phyloP scores from a whole-genome alignment of 2,113 vertebrate genomes.

The Bungarus multicinctus region DNA sequence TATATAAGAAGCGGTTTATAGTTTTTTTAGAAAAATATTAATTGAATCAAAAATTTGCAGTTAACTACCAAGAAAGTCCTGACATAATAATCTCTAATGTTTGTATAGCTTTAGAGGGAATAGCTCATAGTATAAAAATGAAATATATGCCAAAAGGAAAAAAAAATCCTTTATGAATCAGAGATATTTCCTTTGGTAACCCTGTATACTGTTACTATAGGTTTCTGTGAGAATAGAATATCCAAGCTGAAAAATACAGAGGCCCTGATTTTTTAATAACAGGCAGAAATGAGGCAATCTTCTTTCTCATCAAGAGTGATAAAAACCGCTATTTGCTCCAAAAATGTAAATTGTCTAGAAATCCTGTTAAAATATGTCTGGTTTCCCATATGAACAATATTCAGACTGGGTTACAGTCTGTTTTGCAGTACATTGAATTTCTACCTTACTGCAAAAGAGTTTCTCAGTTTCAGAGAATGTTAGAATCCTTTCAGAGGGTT shows the following conservation, averaged over 20 bases:
- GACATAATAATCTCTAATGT: slow-evolving; percentile 61
- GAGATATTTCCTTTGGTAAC: slow-evolving; percentile 56
- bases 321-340: neutral
- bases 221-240: slow-evolving; percentile 35
- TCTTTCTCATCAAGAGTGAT: neutral
- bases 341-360: neutral
- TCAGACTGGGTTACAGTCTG: slow-evolving; percentile 29
- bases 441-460: neutral
- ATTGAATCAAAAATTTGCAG: slow-evolving; percentile 56
- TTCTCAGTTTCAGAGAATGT: neutral
- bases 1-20: slow-evolving; percentile 47
- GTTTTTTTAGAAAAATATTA: slow-evolving; percentile 56
- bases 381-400: slow-evolving; percentile 23
- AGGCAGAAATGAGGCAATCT: neutral
- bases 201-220: slow-evolving; percentile 46
- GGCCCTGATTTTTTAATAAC: neutral
- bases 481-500: neutral
- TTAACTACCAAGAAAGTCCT: slow-evolving; percentile 41
- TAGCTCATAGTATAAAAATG: slow-evolving; percentile 47
- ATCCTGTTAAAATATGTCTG: neutral
- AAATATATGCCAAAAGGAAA: slow-evolving; percentile 53
- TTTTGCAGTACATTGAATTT: neutral
- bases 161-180: slow-evolving; percentile 55
- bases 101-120: slow-evolving; percentile 53
- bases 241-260: neutral